Base-by-base conservation (phyloP, 2,113 vertebrate genomes). In the Barnardius zonarius region DNA sequence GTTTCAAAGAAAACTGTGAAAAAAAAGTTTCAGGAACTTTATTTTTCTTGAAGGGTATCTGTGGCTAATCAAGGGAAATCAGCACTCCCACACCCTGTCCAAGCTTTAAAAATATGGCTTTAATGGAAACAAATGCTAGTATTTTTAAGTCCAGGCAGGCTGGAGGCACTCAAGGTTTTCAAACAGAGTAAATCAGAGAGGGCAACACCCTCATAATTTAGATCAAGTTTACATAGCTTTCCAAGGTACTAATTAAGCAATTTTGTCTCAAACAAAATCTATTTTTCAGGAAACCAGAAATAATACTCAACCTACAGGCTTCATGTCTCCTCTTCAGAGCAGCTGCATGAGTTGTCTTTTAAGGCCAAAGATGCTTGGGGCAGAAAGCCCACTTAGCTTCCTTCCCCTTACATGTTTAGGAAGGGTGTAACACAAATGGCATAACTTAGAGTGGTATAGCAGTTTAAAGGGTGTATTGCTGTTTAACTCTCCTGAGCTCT, bases 121-220 rank as follows among this genome's bases (percentile, higher is more conserved):
- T 93, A 93, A 96, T 87, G 92, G 94, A 96, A 84, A 91, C 79
- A 95, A 83, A 80, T 68, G 62, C 64, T 94, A 81, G 37, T 72
- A 90, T 94, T 93, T 93, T 93, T 78, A 82, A 75, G 57, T 87
- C 54, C 43, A 74, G 54, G 62, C 83, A 81, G 67, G 41, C 92
- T 95, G 64, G 84, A 90, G 91, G 80, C 81, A 68, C 67, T 94
- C 79, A 94, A 14, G 85, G 69, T 91, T 96, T 97, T 94, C 64
- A 93, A 88, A 92, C 86, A 96, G 66, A 90, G 57, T 92, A 88
- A 96, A 86, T 95, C 88, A 95, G 77, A 96, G 39, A 95, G 90
- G 81, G 51, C 55, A 95, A 69, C 83, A 93, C 52, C 75, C 80
- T 44, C 92, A 92, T 93, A 97, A 94, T 90, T 67, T 75, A 70